Evolutionary conservation across 2,113 vertebrate genomes (phyloP).

Genomic region (Chroicocephalus ridibundus): DNA sequence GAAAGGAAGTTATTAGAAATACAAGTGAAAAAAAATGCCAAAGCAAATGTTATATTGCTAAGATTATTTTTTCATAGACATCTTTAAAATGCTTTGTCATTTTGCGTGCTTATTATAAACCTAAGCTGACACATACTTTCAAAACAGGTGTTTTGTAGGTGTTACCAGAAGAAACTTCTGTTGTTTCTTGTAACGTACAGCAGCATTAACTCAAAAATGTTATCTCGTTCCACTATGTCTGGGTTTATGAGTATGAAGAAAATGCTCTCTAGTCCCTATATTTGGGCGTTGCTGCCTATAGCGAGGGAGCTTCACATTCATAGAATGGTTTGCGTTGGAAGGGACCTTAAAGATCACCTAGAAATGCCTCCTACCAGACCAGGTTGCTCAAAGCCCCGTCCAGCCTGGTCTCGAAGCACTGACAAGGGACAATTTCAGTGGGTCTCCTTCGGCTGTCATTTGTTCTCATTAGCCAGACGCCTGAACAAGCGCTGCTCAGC

Average conservation of each 20-base stretch:
- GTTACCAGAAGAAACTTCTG: not conserved
- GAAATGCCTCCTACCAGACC: not conserved
- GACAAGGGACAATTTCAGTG: accelerated
- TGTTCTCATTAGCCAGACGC: accelerated
- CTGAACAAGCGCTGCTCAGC: not conserved
- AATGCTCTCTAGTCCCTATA: accelerated
- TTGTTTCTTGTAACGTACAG: not conserved
- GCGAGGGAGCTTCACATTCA: not conserved
- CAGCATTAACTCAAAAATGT: not conserved
- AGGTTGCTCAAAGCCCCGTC: not conserved
- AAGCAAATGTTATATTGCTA: not conserved
- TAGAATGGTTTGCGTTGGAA: not conserved
- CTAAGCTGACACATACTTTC: not conserved
- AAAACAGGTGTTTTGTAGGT: not conserved
- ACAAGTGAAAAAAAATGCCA: not conserved
- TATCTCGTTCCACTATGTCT: accelerated
- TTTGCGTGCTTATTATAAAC: not conserved
- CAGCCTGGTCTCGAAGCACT: not conserved
- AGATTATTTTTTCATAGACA: not conserved
- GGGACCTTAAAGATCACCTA: not conserved
- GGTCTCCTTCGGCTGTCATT: accelerated
- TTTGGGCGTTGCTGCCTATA: accelerated
- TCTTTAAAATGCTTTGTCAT: not conserved
- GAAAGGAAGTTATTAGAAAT: not conserved
- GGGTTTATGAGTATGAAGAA: not conserved